Base-by-base conservation (phyloP, 2,113 vertebrate genomes). In the Bujurquina vittata region DNA sequence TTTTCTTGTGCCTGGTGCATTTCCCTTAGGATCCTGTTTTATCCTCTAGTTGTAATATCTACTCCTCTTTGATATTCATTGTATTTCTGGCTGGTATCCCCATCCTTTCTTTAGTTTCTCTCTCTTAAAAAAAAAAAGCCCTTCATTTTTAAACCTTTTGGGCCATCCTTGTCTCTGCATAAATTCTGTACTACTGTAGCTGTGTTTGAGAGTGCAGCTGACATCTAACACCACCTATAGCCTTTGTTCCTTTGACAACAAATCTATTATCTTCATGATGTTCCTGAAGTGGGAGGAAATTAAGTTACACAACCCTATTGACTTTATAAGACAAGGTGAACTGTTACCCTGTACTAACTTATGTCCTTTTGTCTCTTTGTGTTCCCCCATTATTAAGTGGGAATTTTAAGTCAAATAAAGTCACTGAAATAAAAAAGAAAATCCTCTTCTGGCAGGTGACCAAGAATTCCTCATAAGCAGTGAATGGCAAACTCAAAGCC, bases 261-360 rank as follows among this genome's bases (percentile, higher is more conserved):
- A 90, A 84, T 84, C 88, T 75, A 92, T 93, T 91, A 92, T 86
- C 84, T 87, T 69, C 73, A 85, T 78, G 86, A 86, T 92, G 89
- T 87, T 87, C 77, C 65, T 88, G 82, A 84, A 84, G 84, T 89
- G 80, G 6, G 57, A 88, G 63, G 85, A 90, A 90, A 94, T 92
- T 89, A 84, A 90, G 82, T 91, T 90, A 86, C 40, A 54, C 63
- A 88, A 80, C 77, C 61, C 61, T 35, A 81, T 84, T 31, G 85
- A 89, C 84, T 89, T 80, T 67, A 61, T 40, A 55, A 59, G 62
- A 62, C 79, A 84, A 76, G 22, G 63, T 85, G 81, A 58, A 84
- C 35, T 88, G 87, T 88, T 79, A 79, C 26, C 22, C 52, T 62
- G 52, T 79, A 85, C 77, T 29, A 80, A 79, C 81, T 84, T 87